Evolutionary conservation across 2,797 vertebrate species (phyloP).

Genomic region (Argya squamiceps): DNA sequence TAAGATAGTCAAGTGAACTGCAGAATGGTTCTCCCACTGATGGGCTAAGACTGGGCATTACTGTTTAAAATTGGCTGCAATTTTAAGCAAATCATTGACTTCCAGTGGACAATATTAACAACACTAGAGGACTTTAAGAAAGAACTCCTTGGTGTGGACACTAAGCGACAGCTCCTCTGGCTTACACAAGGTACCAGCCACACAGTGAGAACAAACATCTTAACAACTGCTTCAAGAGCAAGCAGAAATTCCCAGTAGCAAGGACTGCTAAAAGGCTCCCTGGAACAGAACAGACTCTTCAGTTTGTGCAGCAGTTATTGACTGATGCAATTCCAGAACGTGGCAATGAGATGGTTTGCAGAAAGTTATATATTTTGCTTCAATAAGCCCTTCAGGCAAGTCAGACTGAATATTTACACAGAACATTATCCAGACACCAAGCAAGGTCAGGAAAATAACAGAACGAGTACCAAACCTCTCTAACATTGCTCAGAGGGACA

Average conservation of each 20-base stretch:
- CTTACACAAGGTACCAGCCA: not conserved
- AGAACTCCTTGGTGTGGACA: not conserved
- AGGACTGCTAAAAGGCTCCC: not conserved
- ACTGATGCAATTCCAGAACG: not conserved
- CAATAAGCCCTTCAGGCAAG: fast-evolving
- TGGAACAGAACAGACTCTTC: not conserved
- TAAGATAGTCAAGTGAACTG: not conserved
- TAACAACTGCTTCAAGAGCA: not conserved
- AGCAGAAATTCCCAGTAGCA: not conserved
- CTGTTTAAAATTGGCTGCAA: no score
- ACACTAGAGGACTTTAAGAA: not conserved
- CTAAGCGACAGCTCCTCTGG: not conserved
- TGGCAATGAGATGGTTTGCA: not conserved
- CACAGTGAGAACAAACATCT: not conserved
- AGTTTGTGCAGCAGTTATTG: not conserved
- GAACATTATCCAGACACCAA: not conserved
- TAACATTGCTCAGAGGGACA: not conserved
- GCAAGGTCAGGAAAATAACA: not conserved
- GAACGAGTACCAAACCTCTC: not conserved
- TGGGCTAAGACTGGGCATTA: not conserved
- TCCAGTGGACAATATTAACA: not conserved
- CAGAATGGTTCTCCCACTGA: not conserved
- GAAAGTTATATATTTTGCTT: not conserved
- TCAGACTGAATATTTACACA: not conserved
- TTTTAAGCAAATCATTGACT: not conserved